Percentiles rank a stretch among this genome's conserved stretches.
phyloP scores from a whole-genome alignment of 2,113 vertebrate species.

The Gymnobelideus leadbeateri region DNA sequence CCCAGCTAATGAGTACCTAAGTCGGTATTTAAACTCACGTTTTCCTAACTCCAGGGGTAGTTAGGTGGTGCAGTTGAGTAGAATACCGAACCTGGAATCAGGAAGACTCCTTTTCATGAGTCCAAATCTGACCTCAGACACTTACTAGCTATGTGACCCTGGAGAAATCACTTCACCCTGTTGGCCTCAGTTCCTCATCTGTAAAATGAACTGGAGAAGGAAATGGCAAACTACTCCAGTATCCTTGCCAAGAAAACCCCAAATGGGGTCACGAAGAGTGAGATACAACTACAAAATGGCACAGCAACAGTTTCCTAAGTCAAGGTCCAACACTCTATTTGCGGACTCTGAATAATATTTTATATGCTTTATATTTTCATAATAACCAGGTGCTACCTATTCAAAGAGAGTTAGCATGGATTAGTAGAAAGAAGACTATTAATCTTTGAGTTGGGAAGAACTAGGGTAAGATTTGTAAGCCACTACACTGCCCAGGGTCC shows the following conservation, averaged over 20 bases:
- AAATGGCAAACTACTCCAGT: not conserved
- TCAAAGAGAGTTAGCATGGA: not conserved
- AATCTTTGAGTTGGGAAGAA: not conserved
- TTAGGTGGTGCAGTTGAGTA: not conserved
- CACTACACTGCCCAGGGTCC: not conserved
- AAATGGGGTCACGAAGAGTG: not conserved
- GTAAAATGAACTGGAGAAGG: not conserved
- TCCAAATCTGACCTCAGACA: not conserved
- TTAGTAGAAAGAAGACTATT: not conserved
- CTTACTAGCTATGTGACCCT: not conserved
- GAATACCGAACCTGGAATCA: not conserved
- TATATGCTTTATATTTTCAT: not conserved
- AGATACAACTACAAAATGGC: not conserved
- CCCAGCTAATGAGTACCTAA: not conserved
- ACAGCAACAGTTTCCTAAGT: not conserved
- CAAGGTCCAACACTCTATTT: not conserved
- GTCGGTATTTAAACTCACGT: not conserved
- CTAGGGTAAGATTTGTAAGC: not conserved
- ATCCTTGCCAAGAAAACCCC: not conserved
- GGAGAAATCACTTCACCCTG: not conserved
- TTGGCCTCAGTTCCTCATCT: not conserved
- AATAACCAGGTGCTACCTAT: not conserved
- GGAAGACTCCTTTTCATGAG: not conserved
- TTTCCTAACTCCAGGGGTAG: not conserved
- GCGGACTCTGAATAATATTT: not conserved